These are phyloP conservation scores for Chirona hameri DNA, from an alignment of 2,888 invertebrate species.

Conservation along the genomic window DNA sequence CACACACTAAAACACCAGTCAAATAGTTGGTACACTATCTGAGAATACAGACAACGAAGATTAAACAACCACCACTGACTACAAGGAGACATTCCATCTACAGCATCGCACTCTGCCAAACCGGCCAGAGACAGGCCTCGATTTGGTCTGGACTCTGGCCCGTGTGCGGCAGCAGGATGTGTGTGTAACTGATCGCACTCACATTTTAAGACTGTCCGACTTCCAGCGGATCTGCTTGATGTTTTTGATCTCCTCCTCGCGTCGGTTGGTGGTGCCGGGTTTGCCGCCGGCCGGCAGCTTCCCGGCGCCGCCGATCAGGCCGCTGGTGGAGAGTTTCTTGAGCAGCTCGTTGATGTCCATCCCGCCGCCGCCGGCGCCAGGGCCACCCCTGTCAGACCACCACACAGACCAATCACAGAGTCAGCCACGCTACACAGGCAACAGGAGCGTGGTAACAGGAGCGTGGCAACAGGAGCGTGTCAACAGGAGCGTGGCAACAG, in stretches of 20 bases:
- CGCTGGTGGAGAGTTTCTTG: constrained; percentile 77
- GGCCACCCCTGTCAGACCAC: constrained; percentile 12
- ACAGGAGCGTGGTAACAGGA: too few relatives aligned
- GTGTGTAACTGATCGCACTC: constrained; percentile 27
- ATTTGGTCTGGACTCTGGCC: too few relatives aligned
- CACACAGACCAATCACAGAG: neutral
- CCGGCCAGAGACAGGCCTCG: too few relatives aligned
- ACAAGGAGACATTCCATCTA: too few relatives aligned
- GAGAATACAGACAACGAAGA: too few relatives aligned
- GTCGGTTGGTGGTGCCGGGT: constrained; percentile 42
- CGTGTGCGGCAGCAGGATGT: too few relatives aligned
- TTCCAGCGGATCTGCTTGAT: constrained; percentile 38
- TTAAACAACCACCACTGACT: too few relatives aligned
- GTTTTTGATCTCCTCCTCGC: constrained; percentile 36
- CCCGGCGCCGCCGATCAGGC: constrained; percentile 58
- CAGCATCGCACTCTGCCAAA: too few relatives aligned
- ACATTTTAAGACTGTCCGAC: constrained; percentile 36
- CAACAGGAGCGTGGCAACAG: too few relatives aligned
- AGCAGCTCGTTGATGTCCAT: constrained; percentile 76
- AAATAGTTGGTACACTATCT: too few relatives aligned
- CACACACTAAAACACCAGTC: too few relatives aligned
- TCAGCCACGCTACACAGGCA: neutral
- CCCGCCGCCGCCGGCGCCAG: constrained; percentile 7
- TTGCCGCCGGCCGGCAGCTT: constrained; percentile 41
- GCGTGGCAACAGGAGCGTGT: too few relatives aligned